These are phyloP conservation scores for Galleria mellonella DNA, from an alignment of 1,140 invertebrate genomes.

Conservation along the genomic window DNA sequence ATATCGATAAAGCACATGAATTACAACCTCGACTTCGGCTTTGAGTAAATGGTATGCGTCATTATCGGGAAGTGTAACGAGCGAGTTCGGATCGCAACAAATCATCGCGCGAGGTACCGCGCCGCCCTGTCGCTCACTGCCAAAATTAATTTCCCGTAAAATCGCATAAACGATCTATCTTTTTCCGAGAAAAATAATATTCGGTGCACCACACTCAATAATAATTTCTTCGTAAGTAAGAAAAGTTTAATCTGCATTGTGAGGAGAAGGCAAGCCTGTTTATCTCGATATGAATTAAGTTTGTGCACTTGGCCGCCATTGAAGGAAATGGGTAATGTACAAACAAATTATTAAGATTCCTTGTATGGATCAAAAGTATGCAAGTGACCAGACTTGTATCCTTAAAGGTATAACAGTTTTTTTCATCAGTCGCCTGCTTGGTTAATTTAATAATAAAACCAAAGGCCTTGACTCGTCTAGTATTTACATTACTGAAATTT, in stretches of 20 bases:
- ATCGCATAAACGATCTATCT: slow-evolving; percentile 62
- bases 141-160: slow-evolving; percentile 66
- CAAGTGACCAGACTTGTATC: no score
- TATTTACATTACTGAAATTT: no score
- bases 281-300: slow-evolving; percentile 35
- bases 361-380: slow-evolving; percentile 16
- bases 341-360: slow-evolving; percentile 58
- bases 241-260: slow-evolving; percentile 39
- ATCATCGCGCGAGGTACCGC: slow-evolving; percentile 34
- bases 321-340: slow-evolving; percentile 31
- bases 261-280: slow-evolving; percentile 22
- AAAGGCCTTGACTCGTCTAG: no score
- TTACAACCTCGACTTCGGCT: slow-evolving; percentile 34
- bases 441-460: no score
- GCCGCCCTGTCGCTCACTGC: slow-evolving; percentile 46
- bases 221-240: slow-evolving; percentile 36
- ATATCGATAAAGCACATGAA: slow-evolving; percentile 44
- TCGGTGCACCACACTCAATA: slow-evolving; percentile 28
- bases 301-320: slow-evolving; percentile 20
- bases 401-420: no score
- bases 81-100: slow-evolving; percentile 41
- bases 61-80: slow-evolving; percentile 54
- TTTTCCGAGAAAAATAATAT: slow-evolving; percentile 61
- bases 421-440: no score
- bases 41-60: slow-evolving; percentile 54